These are phyloP conservation scores for Rhinogobius similis DNA, from an alignment of 2,113 vertebrate genomes.

Conservation along the genomic window DNA sequence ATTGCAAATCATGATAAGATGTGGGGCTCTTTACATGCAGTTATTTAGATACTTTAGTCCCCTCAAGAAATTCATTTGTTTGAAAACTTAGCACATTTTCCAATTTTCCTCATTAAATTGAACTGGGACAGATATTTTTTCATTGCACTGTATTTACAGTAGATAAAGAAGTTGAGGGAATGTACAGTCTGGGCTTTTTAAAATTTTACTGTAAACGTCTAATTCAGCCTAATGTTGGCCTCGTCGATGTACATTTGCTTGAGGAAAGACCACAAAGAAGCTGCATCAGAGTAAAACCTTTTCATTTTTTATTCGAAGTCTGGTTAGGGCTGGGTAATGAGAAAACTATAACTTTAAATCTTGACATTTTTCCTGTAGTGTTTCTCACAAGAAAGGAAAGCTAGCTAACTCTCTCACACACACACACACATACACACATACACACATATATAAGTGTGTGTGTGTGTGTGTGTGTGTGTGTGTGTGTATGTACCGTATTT, in stretches of 20 bases:
- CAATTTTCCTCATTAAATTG: not conserved
- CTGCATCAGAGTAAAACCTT: conserved; percentile 6
- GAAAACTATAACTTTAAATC: not conserved
- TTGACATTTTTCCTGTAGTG: not conserved
- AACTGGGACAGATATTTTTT: not conserved
- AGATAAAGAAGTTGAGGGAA: not conserved
- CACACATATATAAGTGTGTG: too few relatives aligned
- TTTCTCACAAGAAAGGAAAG: not conserved
- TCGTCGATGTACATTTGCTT: not conserved
- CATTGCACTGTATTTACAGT: not conserved
- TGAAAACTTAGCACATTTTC: too few relatives aligned
- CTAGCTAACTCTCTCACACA: too few relatives aligned
- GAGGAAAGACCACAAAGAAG: conserved; percentile 5
- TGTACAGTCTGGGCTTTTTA: not conserved
- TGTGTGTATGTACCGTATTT: too few relatives aligned
- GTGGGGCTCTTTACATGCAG: too few relatives aligned
- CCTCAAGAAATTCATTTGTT: too few relatives aligned
- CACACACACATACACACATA: too few relatives aligned
- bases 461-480: too few relatives aligned
- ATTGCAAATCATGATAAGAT: not conserved
- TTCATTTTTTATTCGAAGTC: not conserved
- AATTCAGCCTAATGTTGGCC: too few relatives aligned
- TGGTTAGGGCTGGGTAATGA: conserved; percentile 9
- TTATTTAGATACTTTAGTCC: too few relatives aligned
- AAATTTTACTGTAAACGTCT: too few relatives aligned